phyloP scores from a whole-genome alignment of 2,797 vertebrate genomes.

The Pangasius larnaudii region DNA sequence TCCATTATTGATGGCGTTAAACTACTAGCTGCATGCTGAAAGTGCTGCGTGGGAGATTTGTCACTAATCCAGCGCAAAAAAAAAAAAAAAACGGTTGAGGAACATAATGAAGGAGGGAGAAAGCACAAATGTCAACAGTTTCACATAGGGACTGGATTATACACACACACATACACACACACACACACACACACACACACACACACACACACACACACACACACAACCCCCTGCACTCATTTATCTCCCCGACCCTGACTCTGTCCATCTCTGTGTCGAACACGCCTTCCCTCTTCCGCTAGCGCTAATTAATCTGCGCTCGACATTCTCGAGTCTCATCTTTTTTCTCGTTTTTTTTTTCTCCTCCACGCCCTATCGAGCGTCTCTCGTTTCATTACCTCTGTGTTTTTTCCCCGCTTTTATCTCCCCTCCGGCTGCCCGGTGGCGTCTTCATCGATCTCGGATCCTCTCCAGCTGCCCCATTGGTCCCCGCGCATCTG shows the following conservation, averaged over 20 bases:
- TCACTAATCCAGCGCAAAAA: constrained; percentile 99
- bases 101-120: constrained; percentile 95
- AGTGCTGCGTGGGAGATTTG: constrained; percentile 99
- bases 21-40: constrained; percentile 99
- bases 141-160: constrained; percentile 99
- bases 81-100: constrained; percentile 97
- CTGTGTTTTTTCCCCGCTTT: constrained; percentile 86
- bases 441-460: constrained; percentile 88
- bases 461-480: constrained; percentile 80
- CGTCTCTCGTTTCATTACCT: constrained; percentile 83
- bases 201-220: constrained; percentile 34
- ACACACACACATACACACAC: constrained; percentile 66
- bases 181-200: constrained; percentile 66
- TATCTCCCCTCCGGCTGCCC: constrained; percentile 86
- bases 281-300: constrained; percentile 9
- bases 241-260: constrained; percentile 20
- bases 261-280: constrained; percentile 38
- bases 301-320: constrained; percentile 74
- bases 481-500: constrained; percentile 84
- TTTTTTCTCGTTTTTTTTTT: constrained; percentile 30
- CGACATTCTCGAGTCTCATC: constrained; percentile 1
- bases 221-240: constrained; percentile 5
- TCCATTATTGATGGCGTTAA: constrained; percentile 99
- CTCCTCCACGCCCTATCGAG: constrained; percentile 69
- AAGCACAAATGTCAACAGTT: constrained; percentile 99